These are phyloP conservation scores for Goniozus legneri DNA, from an alignment of 1,140 invertebrate genomes.

Conservation along the genomic window DNA sequence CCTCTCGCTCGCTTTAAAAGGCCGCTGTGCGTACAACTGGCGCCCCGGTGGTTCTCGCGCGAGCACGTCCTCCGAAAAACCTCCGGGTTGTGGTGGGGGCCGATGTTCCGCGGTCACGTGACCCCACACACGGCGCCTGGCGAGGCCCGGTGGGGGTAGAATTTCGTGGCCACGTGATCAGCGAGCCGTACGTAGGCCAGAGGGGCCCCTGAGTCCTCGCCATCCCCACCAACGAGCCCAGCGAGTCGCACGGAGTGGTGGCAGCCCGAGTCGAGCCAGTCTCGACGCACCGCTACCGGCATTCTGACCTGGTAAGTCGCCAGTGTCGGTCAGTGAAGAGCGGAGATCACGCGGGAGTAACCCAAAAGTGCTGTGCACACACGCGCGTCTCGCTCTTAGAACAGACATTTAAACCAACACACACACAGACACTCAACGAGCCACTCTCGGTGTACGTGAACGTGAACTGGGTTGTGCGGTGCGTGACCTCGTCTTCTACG, in stretches of 20 bases:
- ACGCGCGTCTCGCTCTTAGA: neutral
- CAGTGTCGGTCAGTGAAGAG: slow-evolving; percentile 45
- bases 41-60: too few species aligned
- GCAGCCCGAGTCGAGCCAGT: slow-evolving; percentile 3
- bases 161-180: neutral
- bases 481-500: too few species aligned
- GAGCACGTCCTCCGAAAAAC: too few species aligned
- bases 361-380: too few species aligned
- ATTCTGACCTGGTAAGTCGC: slow-evolving; percentile 52
- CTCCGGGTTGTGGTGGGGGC: neutral
- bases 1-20: too few species aligned
- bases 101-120: neutral
- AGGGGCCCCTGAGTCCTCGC: neutral
- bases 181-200: neutral
- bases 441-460: too few species aligned
- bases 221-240: neutral
- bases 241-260: too few species aligned
- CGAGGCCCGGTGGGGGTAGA: neutral
- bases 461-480: too few species aligned
- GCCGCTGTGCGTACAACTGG: too few species aligned
- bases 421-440: slow-evolving; percentile 3
- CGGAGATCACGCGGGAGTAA: too few species aligned
- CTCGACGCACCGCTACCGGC: slow-evolving; percentile 23
- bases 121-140: neutral
- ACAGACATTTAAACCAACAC: slow-evolving; percentile 29